phyloP scores from a whole-genome alignment of 2,888 invertebrate genomes.

The Folsomia manolachei region DNA sequence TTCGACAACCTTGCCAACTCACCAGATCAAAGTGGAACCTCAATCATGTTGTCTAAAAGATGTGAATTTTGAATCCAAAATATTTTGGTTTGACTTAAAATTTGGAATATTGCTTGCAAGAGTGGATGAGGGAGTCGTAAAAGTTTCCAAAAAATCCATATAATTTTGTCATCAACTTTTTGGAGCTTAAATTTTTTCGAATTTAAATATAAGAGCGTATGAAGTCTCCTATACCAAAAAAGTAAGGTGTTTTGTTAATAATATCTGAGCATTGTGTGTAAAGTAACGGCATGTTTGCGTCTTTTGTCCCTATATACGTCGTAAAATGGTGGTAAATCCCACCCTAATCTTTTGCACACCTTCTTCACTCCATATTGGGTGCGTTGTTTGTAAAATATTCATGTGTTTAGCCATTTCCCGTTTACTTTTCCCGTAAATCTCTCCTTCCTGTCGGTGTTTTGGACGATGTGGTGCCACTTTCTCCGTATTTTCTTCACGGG shows the following conservation, averaged over 20 bases:
- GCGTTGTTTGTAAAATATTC: constrained; percentile 10
- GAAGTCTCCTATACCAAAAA: too few relatives aligned
- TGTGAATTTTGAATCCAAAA: background rate
- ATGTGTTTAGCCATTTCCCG: constrained; percentile 13
- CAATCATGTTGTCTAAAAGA: too few relatives aligned
- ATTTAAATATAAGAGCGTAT: too few relatives aligned
- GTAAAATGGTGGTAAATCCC: constrained; percentile 3
- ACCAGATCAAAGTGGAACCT: background rate
- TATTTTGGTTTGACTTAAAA: too few relatives aligned
- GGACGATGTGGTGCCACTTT: background rate
- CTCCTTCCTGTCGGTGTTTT: background rate
- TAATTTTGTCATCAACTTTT: background rate
- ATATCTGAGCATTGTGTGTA: too few relatives aligned
- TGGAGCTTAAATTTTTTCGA: too few relatives aligned
- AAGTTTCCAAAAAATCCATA: background rate
- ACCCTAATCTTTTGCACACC: constrained; percentile 4
- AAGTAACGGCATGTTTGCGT: too few relatives aligned
- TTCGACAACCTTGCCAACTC: background rate
- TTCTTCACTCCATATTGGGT: background rate
- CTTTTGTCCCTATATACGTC: too few relatives aligned
- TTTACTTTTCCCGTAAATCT: constrained; percentile 2
- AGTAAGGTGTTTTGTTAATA: too few relatives aligned
- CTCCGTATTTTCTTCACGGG: background rate
- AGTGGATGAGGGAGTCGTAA: too few relatives aligned
- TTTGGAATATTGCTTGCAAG: too few relatives aligned